Conservation (phyloP, 2,888 invertebrate species). For the Rhabditophanes sp. region DNA sequence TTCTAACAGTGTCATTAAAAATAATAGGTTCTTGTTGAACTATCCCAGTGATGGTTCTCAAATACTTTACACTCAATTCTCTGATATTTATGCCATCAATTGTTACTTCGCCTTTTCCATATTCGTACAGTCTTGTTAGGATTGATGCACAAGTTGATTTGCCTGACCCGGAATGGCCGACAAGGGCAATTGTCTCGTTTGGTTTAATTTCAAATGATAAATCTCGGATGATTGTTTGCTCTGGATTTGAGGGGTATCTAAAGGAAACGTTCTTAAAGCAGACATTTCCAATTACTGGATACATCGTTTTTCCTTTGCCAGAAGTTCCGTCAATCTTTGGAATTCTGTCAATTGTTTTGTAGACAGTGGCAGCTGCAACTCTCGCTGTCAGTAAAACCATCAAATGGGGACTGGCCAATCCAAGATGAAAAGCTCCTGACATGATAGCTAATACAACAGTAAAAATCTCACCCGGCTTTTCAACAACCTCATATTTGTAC, state of each 20-base stretch:
- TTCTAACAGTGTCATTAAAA: conserved; percentile 18
- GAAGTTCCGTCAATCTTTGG: conserved; percentile 29
- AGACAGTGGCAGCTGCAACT: conserved; percentile 33
- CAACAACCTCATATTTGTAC: conserved; percentile 9
- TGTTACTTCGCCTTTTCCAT: conserved; percentile 11
- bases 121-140: conserved; percentile 50
- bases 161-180: conserved; percentile 57
- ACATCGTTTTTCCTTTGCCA: conserved; percentile 12
- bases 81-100: conserved; percentile 17
- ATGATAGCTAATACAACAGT: conserved; percentile 12
- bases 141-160: conserved; percentile 60
- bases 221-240: conserved; percentile 10
- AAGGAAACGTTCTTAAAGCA: conserved; percentile 30
- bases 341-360: conserved; percentile 23
- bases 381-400: conserved; percentile 31
- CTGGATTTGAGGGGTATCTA: conserved; percentile 23
- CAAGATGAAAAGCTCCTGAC: conserved; percentile 24
- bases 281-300: conserved; percentile 18
- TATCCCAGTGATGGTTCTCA: conserved; percentile 13
- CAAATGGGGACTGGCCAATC: conserved; percentile 28
- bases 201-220: conserved; percentile 40
- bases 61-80: conserved; percentile 14
- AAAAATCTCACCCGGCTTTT: conserved; percentile 13
- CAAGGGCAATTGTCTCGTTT: conserved; percentile 45
- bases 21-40: conserved; percentile 19